Conservation (phyloP, 2,113 vertebrate species). For the Tonatia bakeri region DNA sequence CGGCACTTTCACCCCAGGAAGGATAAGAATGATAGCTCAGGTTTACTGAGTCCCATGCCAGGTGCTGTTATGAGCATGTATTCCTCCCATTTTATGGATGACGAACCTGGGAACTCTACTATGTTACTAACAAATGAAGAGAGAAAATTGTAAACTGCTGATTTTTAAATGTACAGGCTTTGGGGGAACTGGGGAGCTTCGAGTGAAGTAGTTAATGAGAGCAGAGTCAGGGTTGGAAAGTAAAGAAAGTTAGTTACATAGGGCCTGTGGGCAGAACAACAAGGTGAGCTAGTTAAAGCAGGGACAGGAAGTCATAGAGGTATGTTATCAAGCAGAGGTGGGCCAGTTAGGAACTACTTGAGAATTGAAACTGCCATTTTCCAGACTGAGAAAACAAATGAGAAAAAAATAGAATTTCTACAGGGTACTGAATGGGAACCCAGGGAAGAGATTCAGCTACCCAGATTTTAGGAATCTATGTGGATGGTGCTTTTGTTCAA, state of each 20-base stretch:
- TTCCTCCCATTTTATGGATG: neutral
- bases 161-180: neutral
- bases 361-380: neutral
- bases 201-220: neutral
- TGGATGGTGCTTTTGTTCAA: neutral
- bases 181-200: neutral
- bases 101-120: neutral
- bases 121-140: neutral
- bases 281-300: neutral
- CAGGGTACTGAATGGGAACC: neutral
- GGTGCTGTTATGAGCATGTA: neutral
- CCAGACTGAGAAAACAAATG: neutral
- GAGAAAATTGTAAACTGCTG: neutral
- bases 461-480: neutral
- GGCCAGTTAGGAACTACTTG: neutral
- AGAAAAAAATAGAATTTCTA: neutral
- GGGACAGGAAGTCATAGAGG: neutral
- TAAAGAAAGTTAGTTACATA: neutral
- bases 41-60: neutral
- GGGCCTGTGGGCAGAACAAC: neutral
- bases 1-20: neutral
- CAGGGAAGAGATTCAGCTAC: neutral
- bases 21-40: neutral
- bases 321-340: neutral
- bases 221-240: neutral